Percentiles rank a stretch among this genome's conserved stretches.
phyloP scores from a whole-genome alignment of 2,797 vertebrate genomes.

The Chanos chanos region DNA sequence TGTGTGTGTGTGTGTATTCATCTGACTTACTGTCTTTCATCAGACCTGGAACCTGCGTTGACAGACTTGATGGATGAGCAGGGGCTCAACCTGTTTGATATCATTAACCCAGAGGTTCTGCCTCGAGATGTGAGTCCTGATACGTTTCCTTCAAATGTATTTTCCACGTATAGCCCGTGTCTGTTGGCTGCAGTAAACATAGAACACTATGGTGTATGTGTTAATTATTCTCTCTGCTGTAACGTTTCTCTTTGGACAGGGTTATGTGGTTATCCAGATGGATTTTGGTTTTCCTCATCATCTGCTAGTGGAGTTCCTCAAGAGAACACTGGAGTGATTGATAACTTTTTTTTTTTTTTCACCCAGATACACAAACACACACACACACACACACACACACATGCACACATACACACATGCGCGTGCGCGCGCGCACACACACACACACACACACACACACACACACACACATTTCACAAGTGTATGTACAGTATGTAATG shows the following conservation, averaged over 20 bases:
- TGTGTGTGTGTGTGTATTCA: background rate
- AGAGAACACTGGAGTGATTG: constrained; percentile 59
- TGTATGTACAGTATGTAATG: too few relatives aligned
- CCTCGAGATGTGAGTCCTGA: constrained; percentile 70
- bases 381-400: constrained; percentile 24
- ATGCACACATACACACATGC: constrained; percentile 38
- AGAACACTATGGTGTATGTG: background rate
- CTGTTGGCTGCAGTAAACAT: background rate
- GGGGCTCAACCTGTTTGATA: constrained; percentile 73
- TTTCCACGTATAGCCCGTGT: background rate
- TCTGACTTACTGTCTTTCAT: constrained; percentile 20
- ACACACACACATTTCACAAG: background rate
- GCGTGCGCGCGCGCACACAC: background rate
- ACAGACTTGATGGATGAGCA: constrained; percentile 79
- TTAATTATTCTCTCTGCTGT: background rate
- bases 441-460: background rate
- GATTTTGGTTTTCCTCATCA: constrained; percentile 86
- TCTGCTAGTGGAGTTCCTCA: constrained; percentile 80
- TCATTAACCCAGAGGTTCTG: constrained; percentile 75
- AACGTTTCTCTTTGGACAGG: constrained; percentile 58
- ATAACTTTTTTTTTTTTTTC: background rate
- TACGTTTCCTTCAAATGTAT: background rate
- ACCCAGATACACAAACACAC: background rate
- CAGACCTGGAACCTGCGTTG: constrained; percentile 69
- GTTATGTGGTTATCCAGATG: constrained; percentile 75